Conservation (phyloP, 2,888 invertebrate species). For the Serripes groenlandicus region DNA sequence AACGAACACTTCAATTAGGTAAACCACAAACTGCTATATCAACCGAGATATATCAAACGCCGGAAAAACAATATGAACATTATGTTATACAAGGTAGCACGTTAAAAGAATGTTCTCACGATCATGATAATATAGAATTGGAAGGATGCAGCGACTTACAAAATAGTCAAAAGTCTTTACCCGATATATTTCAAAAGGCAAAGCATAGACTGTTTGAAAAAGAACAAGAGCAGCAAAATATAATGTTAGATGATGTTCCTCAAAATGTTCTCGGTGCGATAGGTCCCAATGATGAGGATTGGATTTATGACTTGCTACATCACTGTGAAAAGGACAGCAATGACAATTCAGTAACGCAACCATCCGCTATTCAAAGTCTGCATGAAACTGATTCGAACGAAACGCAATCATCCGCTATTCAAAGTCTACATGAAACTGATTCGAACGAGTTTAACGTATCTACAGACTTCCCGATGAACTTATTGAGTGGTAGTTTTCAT, state of each 20-base stretch:
- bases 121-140: constrained; percentile 15
- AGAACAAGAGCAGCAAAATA: constrained; percentile 5
- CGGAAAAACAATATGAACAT: not conserved
- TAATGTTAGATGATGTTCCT: constrained; percentile 3
- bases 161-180: not conserved
- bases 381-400: too few relatives aligned
- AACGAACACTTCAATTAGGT: too few relatives aligned
- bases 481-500: constrained; percentile 22
- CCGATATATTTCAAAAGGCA: constrained; percentile 2
- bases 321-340: not conserved
- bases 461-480: constrained; percentile 27
- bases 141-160: constrained; percentile 12
- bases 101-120: constrained; percentile 18
- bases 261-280: constrained; percentile 25
- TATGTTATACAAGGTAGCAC: constrained; percentile 13
- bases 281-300: not conserved
- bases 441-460: constrained; percentile 1
- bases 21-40: too few relatives aligned
- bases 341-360: not conserved
- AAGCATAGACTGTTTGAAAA: constrained; percentile 28
- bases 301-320: not conserved
- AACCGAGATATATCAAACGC: not conserved
- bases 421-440: too few relatives aligned
- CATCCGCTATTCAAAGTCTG: not conserved
- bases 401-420: too few relatives aligned